Conservation (phyloP, 2,113 vertebrate genomes). For the Holacanthus passer region DNA sequence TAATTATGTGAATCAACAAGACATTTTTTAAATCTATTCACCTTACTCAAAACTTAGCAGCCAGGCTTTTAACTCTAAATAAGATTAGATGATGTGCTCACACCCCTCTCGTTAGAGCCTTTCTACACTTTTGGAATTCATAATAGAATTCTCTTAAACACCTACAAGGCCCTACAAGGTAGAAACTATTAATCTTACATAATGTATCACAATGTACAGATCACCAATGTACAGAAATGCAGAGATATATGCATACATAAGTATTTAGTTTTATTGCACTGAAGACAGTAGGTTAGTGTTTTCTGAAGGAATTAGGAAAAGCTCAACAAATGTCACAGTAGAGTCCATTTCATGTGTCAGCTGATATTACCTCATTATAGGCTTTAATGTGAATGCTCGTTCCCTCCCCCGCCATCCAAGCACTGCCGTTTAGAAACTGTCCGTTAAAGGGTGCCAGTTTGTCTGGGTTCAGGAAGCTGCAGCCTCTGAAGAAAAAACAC, state of each 20-base stretch:
- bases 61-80: neutral
- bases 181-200: neutral
- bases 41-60: neutral
- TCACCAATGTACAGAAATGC: neutral
- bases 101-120: neutral
- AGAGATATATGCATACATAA: neutral
- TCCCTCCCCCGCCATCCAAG: conserved; percentile 66
- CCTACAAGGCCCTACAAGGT: neutral
- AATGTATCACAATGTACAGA: neutral
- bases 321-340: neutral
- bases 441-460: conserved; percentile 77
- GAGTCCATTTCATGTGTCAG: neutral
- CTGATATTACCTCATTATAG: conserved; percentile 57
- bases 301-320: neutral
- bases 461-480: conserved; percentile 69
- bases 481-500: conserved; percentile 69
- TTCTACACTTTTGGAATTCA: neutral
- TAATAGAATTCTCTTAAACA: neutral
- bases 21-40: neutral
- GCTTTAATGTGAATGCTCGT: conserved; percentile 55
- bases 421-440: conserved; percentile 75
- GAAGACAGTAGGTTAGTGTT: neutral
- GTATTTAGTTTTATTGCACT: neutral
- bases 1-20: neutral
- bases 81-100: neutral